A percentile compares a stretch with the other conserved stretches of the same genome.
Evolutionary conservation across 2,113 vertebrate species (phyloP).

Genomic region (Microcebus jonahi): DNA sequence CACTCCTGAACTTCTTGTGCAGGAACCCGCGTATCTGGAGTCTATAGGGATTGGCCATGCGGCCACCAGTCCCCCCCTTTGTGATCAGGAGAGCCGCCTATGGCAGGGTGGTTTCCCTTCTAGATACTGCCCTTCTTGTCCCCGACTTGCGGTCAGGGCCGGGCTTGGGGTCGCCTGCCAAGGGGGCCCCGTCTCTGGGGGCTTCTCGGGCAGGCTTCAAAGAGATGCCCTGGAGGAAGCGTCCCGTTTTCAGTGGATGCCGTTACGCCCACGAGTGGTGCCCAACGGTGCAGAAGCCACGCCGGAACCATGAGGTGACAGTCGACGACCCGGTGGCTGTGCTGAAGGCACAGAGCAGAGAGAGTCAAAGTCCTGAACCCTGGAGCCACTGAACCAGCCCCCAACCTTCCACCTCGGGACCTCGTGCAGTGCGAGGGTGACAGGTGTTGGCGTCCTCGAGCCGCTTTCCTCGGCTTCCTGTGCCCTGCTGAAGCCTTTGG

Average conservation of each 20-base stretch:
- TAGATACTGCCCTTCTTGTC: neutral
- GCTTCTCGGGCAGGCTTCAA: neutral
- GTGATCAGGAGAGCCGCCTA: neutral
- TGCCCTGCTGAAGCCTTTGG: too few relatives aligned
- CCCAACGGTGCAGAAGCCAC: too few relatives aligned
- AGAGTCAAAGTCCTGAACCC: neutral
- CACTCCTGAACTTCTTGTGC: neutral
- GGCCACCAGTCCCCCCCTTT: neutral
- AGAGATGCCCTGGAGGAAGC: neutral
- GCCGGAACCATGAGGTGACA: neutral
- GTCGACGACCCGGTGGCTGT: neutral
- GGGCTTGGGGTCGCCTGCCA: too few relatives aligned
- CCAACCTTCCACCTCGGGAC: neutral
- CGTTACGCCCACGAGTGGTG: too few relatives aligned
- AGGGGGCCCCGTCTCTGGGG: neutral
- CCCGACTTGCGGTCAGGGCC: neutral
- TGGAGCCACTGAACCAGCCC: neutral
- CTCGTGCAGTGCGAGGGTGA: neutral
- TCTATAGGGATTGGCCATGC: neutral
- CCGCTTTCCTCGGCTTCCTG: neutral
- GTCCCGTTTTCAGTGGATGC: neutral
- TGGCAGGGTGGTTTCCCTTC: neutral
- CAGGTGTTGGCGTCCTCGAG: neutral
- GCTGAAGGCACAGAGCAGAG: neutral
- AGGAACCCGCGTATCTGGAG: neutral